Base-by-base conservation (phyloP, 2,113 vertebrate species). In the Gobius niger region DNA sequence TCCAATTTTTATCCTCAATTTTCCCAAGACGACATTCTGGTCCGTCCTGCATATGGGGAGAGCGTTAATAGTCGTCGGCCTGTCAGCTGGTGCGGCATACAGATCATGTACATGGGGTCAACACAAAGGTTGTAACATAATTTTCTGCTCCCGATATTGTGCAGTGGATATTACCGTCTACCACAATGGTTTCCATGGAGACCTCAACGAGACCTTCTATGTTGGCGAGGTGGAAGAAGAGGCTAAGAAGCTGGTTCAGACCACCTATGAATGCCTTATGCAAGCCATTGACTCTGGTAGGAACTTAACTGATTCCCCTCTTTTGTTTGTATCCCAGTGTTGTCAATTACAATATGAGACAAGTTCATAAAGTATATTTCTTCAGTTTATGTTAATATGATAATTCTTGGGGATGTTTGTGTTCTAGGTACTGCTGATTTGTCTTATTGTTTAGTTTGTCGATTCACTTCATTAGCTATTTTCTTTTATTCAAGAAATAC, bases 141-240 rank as follows among this genome's bases (percentile, higher is more conserved):
- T 63, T 9, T 4, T 70, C 41, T 1, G 63, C 42, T 79, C 51
- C 13, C 14, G 9, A n/a, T 19, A 66, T 44, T 14, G 5, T 9
- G 15, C 90, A 99, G 98, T 99, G 92, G 98, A 99, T 83, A 99
- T 99, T 86, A 99, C 98, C 0, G 94, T 99, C 70, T 99, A 98
- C 86, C 95, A 95, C 85, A 98, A 95, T 5, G 96, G 98, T 87
- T 99, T 97, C 87, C 98, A 99, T 1, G 98, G 97, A 7, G 98
- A 99, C 88, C 94, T 99, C 69, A 99, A 99, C 0, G 98, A 99
- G 89, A 98, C 97, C 0, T 99, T 99, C 88, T 99, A 93, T 49
- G 91, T 99, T 2, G 97, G 98, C 0, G 96, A 98, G 0, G 94
- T 97, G 84, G 97, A 99, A 1, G 98, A 99, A 80, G 95, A 87